Evolutionary conservation across 1,140 invertebrate species (phyloP), one percentile per base, ranked within the genome.

Genomic region (Drosophila kurseongensis): DNA sequence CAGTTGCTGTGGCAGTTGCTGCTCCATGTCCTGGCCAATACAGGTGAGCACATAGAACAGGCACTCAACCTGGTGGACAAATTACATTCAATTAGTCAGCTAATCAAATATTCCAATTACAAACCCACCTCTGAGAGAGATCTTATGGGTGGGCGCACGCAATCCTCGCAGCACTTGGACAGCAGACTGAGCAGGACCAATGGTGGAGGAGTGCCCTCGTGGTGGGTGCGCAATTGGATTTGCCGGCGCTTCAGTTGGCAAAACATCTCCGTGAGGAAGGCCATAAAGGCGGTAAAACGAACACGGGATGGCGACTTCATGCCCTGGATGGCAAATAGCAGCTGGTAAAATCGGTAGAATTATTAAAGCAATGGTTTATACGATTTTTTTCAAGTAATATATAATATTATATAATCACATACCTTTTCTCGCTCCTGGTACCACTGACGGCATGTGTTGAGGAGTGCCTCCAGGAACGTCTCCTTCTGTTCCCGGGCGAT

Each of bases 391-490:
- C 2, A 32, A 7, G 8, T 32, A 7, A 5, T 10, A 47, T 23
- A 23, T 45, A 5, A 47, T 23, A 23, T 45, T 13, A 3, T 23
- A 35, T 1, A 47, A 9, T 5, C 5, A 7, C 9, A 38, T 29
- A 92, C 94, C 93, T 95, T 95, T 63, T 96, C 96, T 36, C 96
- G 93, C 91, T 97, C 96, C 89, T 97, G 96, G 92, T 97, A 98
- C 96, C 96, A 97, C 92, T 97, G 96, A 86, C 97, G 96, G 88
- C 96, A 97, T 13, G 95, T 97, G 92, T 98, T 98, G 52, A 98
- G 93, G 55, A 98, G 93, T 8, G 96, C 97, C 93, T 98, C 97
- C 56, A 98, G 93, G 91, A 98, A 98, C 18, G 97, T 98, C 92
- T 97, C 96, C 75, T 95, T 96, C 67, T 95, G 95, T 93, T 98